Evolutionary conservation across 1,140 invertebrate genomes (phyloP), one percentile per base, ranked within the genome.

Genomic region (Pachyrhynchus sulphureomaculatus): DNA sequence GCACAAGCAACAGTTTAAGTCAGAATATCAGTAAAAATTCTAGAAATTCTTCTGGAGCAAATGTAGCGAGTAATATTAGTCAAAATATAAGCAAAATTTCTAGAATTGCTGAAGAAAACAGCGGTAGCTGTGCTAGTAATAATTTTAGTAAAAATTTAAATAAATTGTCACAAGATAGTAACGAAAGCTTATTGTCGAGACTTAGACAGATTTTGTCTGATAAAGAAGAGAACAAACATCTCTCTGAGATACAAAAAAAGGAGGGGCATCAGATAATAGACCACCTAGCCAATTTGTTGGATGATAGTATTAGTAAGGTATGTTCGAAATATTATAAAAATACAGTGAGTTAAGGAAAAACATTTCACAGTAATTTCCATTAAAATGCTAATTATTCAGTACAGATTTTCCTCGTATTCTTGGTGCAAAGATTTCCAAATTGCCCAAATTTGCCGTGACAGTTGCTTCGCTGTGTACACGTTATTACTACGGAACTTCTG

Each of bases 191-290:
- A 0, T 9, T 44, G 8, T 44, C 20, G 6, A 18, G 20, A 21
- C 15, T 44, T n/a, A 44, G 29, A n/a, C 20, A 15, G n/a, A 34
- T 32, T 49, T 49, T 49, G 32, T 49, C 47, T 4, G 32, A 49
- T 32, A 15, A 32, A 4, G 15, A 49, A 1, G 47, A 49, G 15
- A 34, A 49, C 4, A 24, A 32, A 49, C 12, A 13, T 18, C 24
- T 49, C 1, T 49, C 47, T 6, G 32, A 12, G 6, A 32, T 24
- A 1, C 15, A 23, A 13, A 49, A 32, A 17, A 10, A 32, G 6
- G 47, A 49, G n/a, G 21, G n/a, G 9, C 47, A 20, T 1, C 21
- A 49, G 1, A 34, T 13, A 8, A 8, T 49, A 4, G 20, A 26
- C 12, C 8, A 3, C 5, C 17, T 49, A n/a, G 24, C 47, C 2